These are phyloP conservation scores for Lepus europaeus DNA, from an alignment of 2,113 vertebrate genomes.

Conservation along the genomic window DNA sequence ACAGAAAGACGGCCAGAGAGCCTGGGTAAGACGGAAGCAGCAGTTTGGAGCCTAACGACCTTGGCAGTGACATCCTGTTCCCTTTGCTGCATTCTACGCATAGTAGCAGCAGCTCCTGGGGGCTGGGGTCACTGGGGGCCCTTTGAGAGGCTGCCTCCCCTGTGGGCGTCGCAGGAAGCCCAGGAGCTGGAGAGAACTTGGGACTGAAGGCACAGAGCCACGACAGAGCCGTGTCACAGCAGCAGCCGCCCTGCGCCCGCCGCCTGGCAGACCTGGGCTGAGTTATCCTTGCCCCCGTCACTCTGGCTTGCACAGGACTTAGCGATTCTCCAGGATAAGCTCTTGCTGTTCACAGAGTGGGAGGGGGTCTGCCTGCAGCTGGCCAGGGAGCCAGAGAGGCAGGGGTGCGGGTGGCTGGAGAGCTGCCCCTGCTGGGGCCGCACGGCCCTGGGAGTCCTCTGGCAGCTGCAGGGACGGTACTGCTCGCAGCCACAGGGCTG, in stretches of 20 bases:
- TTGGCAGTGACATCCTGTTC: background rate
- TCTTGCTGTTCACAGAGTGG: background rate
- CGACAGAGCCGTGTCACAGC: too few relatives aligned
- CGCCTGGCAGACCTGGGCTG: background rate
- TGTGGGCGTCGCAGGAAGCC: background rate
- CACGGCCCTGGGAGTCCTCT: background rate
- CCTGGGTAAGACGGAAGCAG: background rate
- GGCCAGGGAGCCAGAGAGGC: background rate
- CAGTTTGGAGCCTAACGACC: background rate
- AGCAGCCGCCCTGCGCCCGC: background rate
- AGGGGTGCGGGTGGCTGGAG: fast-evolving
- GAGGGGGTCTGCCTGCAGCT: background rate
- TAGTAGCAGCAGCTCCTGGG: background rate
- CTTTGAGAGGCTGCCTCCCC: background rate
- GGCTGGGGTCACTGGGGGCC: background rate
- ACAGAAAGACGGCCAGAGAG: background rate
- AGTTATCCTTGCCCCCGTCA: background rate
- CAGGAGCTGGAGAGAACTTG: background rate
- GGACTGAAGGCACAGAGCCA: background rate
- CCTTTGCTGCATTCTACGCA: background rate
- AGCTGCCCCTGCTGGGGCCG: fast-evolving
- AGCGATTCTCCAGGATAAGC: background rate
- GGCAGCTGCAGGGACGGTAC: background rate
- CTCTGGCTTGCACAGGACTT: background rate
- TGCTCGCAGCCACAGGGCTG: background rate